Conservation (phyloP, 2,888 invertebrate genomes). For the Parnassius mnemosyne region DNA sequence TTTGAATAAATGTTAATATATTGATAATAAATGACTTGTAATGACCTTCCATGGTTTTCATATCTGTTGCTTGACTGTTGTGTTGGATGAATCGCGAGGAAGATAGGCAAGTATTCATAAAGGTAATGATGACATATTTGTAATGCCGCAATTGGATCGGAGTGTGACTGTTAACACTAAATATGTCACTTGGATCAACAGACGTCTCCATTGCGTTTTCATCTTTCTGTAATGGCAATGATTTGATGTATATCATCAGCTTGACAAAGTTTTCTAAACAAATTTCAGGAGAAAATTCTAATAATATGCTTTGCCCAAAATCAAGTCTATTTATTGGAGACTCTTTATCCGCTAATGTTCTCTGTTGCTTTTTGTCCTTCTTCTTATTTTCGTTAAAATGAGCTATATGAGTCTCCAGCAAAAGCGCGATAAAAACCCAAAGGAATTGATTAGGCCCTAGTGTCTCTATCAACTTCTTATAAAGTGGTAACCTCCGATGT, state of each 20-base stretch:
- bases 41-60: constrained; percentile 77
- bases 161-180: constrained; percentile 83
- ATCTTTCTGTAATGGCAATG: constrained; percentile 84
- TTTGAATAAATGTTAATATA: constrained; percentile 84
- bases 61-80: constrained; percentile 75
- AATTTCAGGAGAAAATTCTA: constrained; percentile 83
- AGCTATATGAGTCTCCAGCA: constrained; percentile 86
- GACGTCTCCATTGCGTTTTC: constrained; percentile 67
- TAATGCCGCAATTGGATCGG: constrained; percentile 91
- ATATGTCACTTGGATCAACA: constrained; percentile 74
- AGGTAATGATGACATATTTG: constrained; percentile 89
- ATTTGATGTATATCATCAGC: constrained; percentile 83
- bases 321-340: constrained; percentile 81
- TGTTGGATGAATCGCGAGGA: constrained; percentile 85
- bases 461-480: constrained; percentile 88
- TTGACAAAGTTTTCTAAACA: constrained; percentile 84
- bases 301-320: constrained; percentile 83
- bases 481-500: constrained; percentile 91
- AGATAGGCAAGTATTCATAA: constrained; percentile 85
- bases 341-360: constrained; percentile 63
- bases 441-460: constrained; percentile 83
- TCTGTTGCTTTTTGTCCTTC: constrained; percentile 49
- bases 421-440: constrained; percentile 85
- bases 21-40: constrained; percentile 87
- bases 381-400: constrained; percentile 75